A percentile compares a stretch with the other conserved stretches of the same genome.
Conservation (phyloP, 2,888 invertebrate species). For the Andricus curvator region DNA sequence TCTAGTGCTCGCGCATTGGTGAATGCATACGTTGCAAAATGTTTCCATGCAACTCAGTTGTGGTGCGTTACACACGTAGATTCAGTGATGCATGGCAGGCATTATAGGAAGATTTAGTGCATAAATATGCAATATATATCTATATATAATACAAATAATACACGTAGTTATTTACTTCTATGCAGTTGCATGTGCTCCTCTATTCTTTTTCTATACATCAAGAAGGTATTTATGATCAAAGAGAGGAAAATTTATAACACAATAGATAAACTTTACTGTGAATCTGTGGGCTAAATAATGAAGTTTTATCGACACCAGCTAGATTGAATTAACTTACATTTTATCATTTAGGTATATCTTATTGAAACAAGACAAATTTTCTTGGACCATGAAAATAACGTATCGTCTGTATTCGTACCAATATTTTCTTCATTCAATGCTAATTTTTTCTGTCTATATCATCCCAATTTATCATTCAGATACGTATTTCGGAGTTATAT, state of each 20-base stretch:
- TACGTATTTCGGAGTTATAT: too few relatives aligned
- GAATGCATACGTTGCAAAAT: conserved; percentile 22
- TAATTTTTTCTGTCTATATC: too few relatives aligned
- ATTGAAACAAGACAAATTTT: too few relatives aligned
- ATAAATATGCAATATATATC: conserved; percentile 15
- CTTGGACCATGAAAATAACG: too few relatives aligned
- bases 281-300: too few relatives aligned
- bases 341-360: too few relatives aligned
- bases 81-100: conserved; percentile 58
- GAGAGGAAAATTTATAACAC: neutral
- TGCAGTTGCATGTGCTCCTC: neutral
- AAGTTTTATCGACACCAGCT: too few relatives aligned
- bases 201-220: neutral
- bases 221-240: neutral
- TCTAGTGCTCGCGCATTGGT: neutral
- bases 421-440: too few relatives aligned
- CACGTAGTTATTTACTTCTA: conserved; percentile 24
- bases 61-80: conserved; percentile 47
- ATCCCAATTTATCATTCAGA: too few relatives aligned
- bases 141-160: conserved; percentile 44
- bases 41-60: conserved; percentile 24
- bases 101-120: conserved; percentile 59
- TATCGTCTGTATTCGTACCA: too few relatives aligned
- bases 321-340: too few relatives aligned
- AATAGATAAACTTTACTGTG: too few relatives aligned